phyloP scores from a whole-genome alignment of 2,888 invertebrate genomes.

The Heliconius sara region DNA sequence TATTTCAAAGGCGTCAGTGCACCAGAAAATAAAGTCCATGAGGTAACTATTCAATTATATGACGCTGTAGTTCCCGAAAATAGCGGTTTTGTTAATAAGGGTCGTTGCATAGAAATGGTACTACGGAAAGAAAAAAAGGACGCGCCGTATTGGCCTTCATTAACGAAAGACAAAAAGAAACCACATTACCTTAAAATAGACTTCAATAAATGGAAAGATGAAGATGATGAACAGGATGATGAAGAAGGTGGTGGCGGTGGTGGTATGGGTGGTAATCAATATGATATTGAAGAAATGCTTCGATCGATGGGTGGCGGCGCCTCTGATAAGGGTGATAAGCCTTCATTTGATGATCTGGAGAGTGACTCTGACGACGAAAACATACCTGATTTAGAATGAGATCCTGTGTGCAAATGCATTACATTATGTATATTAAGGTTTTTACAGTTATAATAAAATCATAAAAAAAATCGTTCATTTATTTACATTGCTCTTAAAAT shows the following conservation, averaged over 20 bases:
- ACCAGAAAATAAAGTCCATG: constrained; percentile 92
- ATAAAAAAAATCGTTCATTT: constrained; percentile 48
- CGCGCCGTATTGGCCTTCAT: constrained; percentile 93
- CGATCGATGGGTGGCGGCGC: constrained; percentile 86
- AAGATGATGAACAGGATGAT: constrained; percentile 91
- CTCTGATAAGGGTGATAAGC: constrained; percentile 84
- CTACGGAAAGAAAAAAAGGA: constrained; percentile 88
- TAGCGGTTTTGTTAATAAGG: constrained; percentile 88
- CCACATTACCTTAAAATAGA: constrained; percentile 98
- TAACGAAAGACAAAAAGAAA: constrained; percentile 94
- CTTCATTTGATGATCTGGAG: constrained; percentile 90
- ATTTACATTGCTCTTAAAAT: neutral
- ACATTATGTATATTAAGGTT: constrained; percentile 78
- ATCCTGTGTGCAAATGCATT: constrained; percentile 64
- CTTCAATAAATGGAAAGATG: constrained; percentile 99
- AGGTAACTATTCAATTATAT: constrained; percentile 93
- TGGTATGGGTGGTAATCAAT: constrained; percentile 59
- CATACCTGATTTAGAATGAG: constrained; percentile 89
- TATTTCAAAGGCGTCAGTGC: constrained; percentile 94
- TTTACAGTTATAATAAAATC: constrained; percentile 81
- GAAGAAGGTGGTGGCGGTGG: constrained; percentile 85
- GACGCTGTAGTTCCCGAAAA: constrained; percentile 92
- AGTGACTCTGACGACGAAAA: constrained; percentile 92
- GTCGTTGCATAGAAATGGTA: constrained; percentile 89
- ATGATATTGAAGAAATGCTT: constrained; percentile 89